Percentiles rank a stretch among this genome's conserved stretches.
These are phyloP conservation scores for Cryptops parisi DNA, from an alignment of 2,888 invertebrate species.

Conservation along the genomic window DNA sequence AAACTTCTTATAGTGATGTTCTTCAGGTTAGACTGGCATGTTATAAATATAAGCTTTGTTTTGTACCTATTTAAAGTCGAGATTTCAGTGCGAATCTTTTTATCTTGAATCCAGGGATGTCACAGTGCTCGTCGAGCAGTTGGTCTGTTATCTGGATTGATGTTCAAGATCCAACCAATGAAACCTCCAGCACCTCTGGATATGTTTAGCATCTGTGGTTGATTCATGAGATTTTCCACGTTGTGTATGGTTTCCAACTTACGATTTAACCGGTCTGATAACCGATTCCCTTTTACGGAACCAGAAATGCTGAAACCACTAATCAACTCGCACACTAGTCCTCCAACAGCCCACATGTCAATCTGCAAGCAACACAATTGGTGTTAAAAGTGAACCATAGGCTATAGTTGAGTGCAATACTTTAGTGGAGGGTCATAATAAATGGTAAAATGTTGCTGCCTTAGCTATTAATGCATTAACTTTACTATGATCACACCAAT, in stretches of 20 bases:
- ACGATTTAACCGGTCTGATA: conserved; percentile 8
- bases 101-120: conserved; percentile 8
- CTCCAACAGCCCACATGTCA: conserved; percentile 12
- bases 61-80: conserved; percentile 1
- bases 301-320: conserved; percentile 9
- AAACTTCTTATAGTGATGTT: too few species aligned
- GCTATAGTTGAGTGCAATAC: neutral
- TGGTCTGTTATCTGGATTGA: neutral
- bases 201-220: neutral
- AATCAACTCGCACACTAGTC: conserved; percentile 6
- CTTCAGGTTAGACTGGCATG: too few species aligned
- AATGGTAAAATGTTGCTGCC: neutral
- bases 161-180: conserved; percentile 3
- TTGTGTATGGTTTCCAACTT: conserved; percentile 3
- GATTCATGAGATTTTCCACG: neutral
- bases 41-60: too few species aligned
- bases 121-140: conserved; percentile 7
- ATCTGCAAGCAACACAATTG: conserved; percentile 1
- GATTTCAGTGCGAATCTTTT: conserved; percentile 7
- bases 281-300: neutral
- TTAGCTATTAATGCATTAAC: neutral
- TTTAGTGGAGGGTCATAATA: too few species aligned
- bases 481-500: conserved; percentile 10
- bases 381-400: neutral
- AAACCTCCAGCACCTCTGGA: conserved; percentile 1